Base-by-base conservation (phyloP, 2,113 vertebrate genomes). In the Xenotilapia leptura region DNA sequence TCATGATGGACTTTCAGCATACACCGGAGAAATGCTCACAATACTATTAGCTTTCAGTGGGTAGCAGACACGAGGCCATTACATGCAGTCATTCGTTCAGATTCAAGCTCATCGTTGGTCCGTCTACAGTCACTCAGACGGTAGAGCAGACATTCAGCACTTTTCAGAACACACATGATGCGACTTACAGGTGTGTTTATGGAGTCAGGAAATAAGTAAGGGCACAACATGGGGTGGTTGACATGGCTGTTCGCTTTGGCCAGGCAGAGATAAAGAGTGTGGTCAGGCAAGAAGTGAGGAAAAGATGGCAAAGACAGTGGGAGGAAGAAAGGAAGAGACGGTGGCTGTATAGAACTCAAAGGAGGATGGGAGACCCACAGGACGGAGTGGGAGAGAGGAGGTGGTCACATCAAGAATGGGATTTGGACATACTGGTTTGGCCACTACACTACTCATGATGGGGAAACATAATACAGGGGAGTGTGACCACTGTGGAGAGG, bases 331-430 rank as follows among this genome's bases (percentile, higher is more conserved):
- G 55, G 55, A 58, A 28, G 55, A 2, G 55, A 58, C 7, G 7
- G 5, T 17, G 26, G 26, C 26, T 58, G 26, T 17, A 5, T 4
- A 58, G 7, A 58, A 15, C 5, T 58, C 55, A 58, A 15, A 58
- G 55, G 26, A 2, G 55, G 55, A 15, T 15, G 0, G 0, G 26
- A 31, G 26, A 56, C 7, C 7, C 26, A 58, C 26, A 4, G 55
- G 55, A 58, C 1, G 2, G 1, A 58, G 55, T 4, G 2, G 13
- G 5, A 31, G 55, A 28, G 55, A 31, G 5, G 26, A 58, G 55
- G 26, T 17, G 55, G 13, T 31, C 55, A 28, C 2, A 17, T 58
- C 3, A 58, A 9, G 55, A 19, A 19, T 51, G 47, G 5, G 47
- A 51, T 51, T 2, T 9, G 47, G 47, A 58, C 55, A 15, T 58